Base-by-base conservation (phyloP, 2,888 invertebrate genomes). In the Plagiodera versicolora region DNA sequence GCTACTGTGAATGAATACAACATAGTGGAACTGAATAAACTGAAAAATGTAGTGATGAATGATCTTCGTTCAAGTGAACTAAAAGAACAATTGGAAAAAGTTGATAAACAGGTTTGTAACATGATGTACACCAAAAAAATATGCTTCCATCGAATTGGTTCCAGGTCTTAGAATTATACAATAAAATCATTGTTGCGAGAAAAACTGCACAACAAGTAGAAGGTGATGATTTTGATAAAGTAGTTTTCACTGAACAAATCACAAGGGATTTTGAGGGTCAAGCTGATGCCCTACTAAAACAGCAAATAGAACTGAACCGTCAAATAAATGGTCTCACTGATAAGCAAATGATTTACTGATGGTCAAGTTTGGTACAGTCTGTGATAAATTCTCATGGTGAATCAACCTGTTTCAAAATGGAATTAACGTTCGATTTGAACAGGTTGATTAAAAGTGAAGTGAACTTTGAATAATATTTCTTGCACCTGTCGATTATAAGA, bases 1-100 rank as follows among this genome's bases (percentile, higher is more conserved):
- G 84, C 86, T 52, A 86, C 88, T 18, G 85, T 94, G 6, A 87
- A 92, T 67, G 87, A 88, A 79, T 92, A 94, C 75, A 97, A 97
- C 77, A 70, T 77, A 50, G 72, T 74, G 19, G 78, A 80, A 69
- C 65, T 80, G 50, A 76, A 72, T 45, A 78, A 79, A 61, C 65
- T 80, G 20, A 72, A 74, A 56, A 67, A 68, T 11, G 72, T 75
- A 6, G 76, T 78, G 5, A 63, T 71, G 18, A 77, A 75, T 68
- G 80, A 81, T 67, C 64, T 80, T 53, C 71, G 73, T 19, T 71
- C 75, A 32, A 79, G 79, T 66, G 77, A 79, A 56, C 66, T 80
- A 8, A 79, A 79, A 66, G 72, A 74, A 32, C 77, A 77, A 44
- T 69, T 80, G 53, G 76, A 79, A 48, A 77, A 78, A 69, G 73